Evolutionary conservation across 1,140 invertebrate species (phyloP).

Genomic region (Bombus breviceps): DNA sequence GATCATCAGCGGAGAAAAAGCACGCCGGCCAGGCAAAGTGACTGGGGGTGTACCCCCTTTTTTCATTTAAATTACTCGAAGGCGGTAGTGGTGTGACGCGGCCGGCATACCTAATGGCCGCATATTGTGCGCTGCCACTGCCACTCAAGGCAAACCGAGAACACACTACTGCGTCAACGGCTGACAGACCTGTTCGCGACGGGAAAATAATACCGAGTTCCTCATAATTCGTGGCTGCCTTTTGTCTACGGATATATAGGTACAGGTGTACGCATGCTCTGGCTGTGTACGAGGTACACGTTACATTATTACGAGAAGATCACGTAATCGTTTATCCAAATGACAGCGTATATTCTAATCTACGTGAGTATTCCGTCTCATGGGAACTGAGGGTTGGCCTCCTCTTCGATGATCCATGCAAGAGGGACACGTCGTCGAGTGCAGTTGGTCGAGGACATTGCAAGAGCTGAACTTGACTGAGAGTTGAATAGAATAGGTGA

Average conservation of each 20-base stretch:
- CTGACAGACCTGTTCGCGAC: constrained; percentile 48
- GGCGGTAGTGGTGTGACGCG: constrained; percentile 63
- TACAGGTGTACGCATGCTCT: not conserved
- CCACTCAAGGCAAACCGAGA: constrained; percentile 71
- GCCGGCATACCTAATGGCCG: constrained; percentile 73
- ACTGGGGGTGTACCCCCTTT: constrained; percentile 53
- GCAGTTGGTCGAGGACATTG: not conserved
- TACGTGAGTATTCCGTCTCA: not conserved
- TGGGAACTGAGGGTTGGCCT: not conserved
- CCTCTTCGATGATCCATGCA: not conserved
- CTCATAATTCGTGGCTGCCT: constrained; percentile 53
- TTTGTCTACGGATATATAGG: constrained; percentile 18
- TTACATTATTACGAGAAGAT: not conserved
- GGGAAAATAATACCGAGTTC: constrained; percentile 64
- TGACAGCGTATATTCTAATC: not conserved
- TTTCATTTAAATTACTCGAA: constrained; percentile 74
- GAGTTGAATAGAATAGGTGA: not conserved
- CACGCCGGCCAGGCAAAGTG: constrained; percentile 19
- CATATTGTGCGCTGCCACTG: constrained; percentile 74
- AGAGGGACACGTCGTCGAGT: not conserved
- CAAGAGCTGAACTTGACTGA: constrained; percentile 2
- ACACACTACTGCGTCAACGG: constrained; percentile 69
- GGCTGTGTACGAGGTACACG: not conserved
- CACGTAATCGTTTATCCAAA: not conserved
- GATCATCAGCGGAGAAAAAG: constrained; percentile 34